Evolutionary conservation across 1,140 invertebrate species (phyloP).

Genomic region (Prorops nasuta): DNA sequence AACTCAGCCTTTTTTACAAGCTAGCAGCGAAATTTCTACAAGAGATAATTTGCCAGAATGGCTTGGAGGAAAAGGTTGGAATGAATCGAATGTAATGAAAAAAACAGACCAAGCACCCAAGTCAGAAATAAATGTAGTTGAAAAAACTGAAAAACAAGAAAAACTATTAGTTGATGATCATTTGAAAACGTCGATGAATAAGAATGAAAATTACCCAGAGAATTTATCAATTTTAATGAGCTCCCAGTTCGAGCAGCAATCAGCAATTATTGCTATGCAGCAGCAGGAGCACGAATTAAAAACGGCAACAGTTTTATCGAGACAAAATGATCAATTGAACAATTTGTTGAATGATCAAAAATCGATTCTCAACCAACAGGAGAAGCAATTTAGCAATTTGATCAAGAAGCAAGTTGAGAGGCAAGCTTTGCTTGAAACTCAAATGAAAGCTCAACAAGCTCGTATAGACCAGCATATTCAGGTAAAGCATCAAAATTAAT

Average conservation of each 20-base stretch:
- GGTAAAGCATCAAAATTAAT: conserved; percentile 21
- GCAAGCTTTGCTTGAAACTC: conserved; percentile 40
- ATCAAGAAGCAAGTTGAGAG: conserved; percentile 41
- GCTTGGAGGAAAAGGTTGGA: conserved; percentile 35
- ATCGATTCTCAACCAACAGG: conserved; percentile 32
- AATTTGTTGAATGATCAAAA: conserved; percentile 39
- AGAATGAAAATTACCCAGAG: conserved; percentile 7
- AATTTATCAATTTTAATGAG: conserved; percentile 22
- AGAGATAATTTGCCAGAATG: conserved; percentile 45
- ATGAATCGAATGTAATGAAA: conserved; percentile 18
- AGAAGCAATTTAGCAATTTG: conserved; percentile 42
- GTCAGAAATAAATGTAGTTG: conserved; percentile 10
- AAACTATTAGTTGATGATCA: conserved; percentile 2
- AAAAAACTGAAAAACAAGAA: conserved; percentile 8
- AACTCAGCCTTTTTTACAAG: neutral
- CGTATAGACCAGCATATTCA: conserved; percentile 43
- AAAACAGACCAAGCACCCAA: conserved; percentile 4
- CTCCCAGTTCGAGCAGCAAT: conserved; percentile 38
- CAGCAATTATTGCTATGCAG: conserved; percentile 39
- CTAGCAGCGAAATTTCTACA: conserved; percentile 9
- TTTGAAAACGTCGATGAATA: conserved; percentile 1
- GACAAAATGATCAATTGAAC: conserved; percentile 43
- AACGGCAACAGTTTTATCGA: conserved; percentile 22
- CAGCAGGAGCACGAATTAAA: conserved; percentile 42
- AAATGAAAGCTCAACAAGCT: conserved; percentile 48